Percentiles rank a stretch among this genome's conserved stretches.
Conservation (phyloP, 2,888 invertebrate species). For the Caenorhabditis sp. region DNA sequence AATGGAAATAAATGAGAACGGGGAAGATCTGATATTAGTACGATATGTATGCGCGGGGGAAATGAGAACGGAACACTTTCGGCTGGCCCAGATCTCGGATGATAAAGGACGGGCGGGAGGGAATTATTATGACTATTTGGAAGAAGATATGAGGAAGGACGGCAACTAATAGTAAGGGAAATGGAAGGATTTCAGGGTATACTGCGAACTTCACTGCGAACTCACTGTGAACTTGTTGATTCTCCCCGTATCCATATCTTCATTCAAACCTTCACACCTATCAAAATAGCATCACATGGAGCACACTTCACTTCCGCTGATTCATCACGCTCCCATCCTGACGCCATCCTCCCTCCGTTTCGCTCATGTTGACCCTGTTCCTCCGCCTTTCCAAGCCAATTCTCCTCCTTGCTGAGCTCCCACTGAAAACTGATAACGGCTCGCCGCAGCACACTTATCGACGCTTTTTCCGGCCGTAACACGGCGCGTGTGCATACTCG, state of each 20-base stretch:
- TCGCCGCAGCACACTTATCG: constrained; percentile 8
- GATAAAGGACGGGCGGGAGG: background rate
- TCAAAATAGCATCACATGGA: no score
- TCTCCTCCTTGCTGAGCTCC: background rate
- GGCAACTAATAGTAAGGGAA: no score
- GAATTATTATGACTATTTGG: no score
- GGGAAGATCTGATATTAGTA: background rate
- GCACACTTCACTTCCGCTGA: constrained; percentile 8
- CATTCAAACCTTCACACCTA: background rate
- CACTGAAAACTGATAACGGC: constrained; percentile 1
- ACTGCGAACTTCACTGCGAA: no score
- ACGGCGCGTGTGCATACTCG: constrained; percentile 2
- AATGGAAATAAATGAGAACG: background rate
- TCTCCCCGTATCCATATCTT: no score
- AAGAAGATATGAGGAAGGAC: background rate
- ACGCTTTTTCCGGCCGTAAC: background rate
- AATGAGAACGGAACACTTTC: constrained; percentile 5
- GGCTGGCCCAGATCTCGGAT: constrained; percentile 4
- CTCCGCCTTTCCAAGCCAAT: background rate
- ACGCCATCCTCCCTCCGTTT: constrained; percentile 1
- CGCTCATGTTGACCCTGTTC: constrained; percentile 15
- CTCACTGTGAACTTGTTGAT: no score
- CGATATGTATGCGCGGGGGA: no score
- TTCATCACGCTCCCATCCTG: constrained; percentile 1
- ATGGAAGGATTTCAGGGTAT: no score